Conservation (phyloP, 1,140 invertebrate genomes). For the Temnothorax curvispinosus region DNA sequence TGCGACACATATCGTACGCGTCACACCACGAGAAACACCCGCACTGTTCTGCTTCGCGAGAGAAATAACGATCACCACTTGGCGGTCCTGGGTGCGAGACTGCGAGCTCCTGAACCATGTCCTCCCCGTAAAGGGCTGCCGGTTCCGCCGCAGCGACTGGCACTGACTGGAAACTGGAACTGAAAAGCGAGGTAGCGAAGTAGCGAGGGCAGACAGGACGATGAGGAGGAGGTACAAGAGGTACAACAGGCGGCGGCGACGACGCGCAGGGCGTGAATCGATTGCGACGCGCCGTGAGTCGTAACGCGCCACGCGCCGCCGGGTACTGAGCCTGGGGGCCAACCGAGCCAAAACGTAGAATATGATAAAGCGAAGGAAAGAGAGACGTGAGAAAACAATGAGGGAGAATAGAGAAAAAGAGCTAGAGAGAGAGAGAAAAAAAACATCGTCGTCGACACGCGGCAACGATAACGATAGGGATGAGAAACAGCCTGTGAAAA, state of each 20-base stretch:
- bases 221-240: slow-evolving; percentile 8
- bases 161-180: slow-evolving; percentile 58
- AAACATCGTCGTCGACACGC: neutral
- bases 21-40: neutral
- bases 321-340: slow-evolving; percentile 29
- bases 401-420: no score
- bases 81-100: neutral
- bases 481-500: neutral
- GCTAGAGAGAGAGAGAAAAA: neutral
- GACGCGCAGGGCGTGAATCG: slow-evolving; percentile 70
- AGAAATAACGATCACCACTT: slow-evolving; percentile 26
- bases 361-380: neutral
- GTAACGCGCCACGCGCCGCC: slow-evolving; percentile 34
- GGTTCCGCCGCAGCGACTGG: slow-evolving; percentile 57
- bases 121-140: slow-evolving; percentile 21
- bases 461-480: neutral
- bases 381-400: neutral
- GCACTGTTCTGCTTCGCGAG: neutral
- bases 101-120: slow-evolving; percentile 47
- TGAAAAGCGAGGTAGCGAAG: no score
- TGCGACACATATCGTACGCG: slow-evolving; percentile 52
- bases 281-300: slow-evolving; percentile 59
- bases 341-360: slow-evolving; percentile 25
- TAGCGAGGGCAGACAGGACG: slow-evolving; percentile 15
- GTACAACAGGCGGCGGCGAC: slow-evolving; percentile 46